Evolutionary conservation across 1,140 invertebrate genomes (phyloP).

Genomic region (Formica selysi): DNA sequence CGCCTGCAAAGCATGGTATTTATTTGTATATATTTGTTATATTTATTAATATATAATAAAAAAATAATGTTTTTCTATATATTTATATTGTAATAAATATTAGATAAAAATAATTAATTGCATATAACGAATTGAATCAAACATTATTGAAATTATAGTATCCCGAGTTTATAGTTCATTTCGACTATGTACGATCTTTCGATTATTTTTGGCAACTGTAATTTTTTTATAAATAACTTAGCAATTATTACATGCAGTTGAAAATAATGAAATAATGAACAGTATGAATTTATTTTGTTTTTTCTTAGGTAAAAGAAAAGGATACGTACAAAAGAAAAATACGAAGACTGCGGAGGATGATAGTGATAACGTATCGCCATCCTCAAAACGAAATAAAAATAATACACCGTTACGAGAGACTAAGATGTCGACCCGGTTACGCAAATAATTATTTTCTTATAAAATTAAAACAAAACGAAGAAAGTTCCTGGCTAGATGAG

Average conservation of each 20-base stretch:
- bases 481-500: no score
- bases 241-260: background rate
- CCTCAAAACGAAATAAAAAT: constrained; percentile 34
- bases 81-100: background rate
- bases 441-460: background rate
- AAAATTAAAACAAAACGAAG: background rate
- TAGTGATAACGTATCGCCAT: background rate
- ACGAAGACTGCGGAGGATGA: background rate
- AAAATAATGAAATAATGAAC: background rate
- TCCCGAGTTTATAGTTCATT: background rate
- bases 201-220: background rate
- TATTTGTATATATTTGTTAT: background rate
- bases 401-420: background rate
- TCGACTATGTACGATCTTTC: background rate
- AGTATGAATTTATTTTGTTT: background rate
- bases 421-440: constrained; percentile 49
- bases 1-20: background rate
- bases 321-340: background rate
- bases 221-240: constrained; percentile 15
- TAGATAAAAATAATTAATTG: background rate
- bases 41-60: no score
- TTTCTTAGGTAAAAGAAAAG: constrained; percentile 29
- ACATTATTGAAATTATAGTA: background rate
- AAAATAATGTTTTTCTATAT: no score
- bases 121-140: constrained; percentile 38